Evolutionary conservation across 1,140 invertebrate genomes (phyloP), one percentile per base, ranked within the genome.

Genomic region (Aphaenogaster ashmeadi): DNA sequence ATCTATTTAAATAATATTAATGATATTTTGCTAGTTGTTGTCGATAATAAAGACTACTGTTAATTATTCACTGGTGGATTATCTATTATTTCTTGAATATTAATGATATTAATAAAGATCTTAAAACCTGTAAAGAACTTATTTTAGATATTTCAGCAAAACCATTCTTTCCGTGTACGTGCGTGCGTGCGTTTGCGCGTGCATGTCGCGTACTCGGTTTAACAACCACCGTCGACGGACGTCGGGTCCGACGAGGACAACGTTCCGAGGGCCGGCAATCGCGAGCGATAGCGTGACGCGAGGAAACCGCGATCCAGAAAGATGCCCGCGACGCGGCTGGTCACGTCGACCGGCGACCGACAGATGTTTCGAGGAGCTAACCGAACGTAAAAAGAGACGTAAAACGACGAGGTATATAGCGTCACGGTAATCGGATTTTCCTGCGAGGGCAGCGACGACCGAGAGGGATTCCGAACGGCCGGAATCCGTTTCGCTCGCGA

Each of bases 291-390:
- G n/a, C 66, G 69, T 69, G 74, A 69, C 75, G 52, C 15, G 52
- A 41, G 72, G 11, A 74, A 75, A 89, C 89, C 74, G 44, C 88
- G 38, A 80, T 89, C 44, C n/a, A 36, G 50, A 58, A 71, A 74
- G 74, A 38, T 33, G 83, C 36, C 56, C 21, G 50, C 64, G 56
- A 88, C 62, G 44, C 21, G 33, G 8, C 11, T 47, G 11, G 52
- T 66, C 27, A 66, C 71, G 77, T 52, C 44, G 58, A 58, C 87
- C 56, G 7, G 56, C 41, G 33, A 50, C 11, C 62, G 64, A 79
- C 88, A 78, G 80, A 88, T 89, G 80, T 66, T 88, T 41, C 71
- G 54, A 38, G n/a, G 8, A 47, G 50, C 75, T 21, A 21, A 9
- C 6, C 56, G n/a, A 60, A 21, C 11, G 33, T 52, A n/a, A 38